These are phyloP conservation scores for Pygmarrhopalites habei DNA, from an alignment of 1,140 invertebrate species.

Conservation along the genomic window DNA sequence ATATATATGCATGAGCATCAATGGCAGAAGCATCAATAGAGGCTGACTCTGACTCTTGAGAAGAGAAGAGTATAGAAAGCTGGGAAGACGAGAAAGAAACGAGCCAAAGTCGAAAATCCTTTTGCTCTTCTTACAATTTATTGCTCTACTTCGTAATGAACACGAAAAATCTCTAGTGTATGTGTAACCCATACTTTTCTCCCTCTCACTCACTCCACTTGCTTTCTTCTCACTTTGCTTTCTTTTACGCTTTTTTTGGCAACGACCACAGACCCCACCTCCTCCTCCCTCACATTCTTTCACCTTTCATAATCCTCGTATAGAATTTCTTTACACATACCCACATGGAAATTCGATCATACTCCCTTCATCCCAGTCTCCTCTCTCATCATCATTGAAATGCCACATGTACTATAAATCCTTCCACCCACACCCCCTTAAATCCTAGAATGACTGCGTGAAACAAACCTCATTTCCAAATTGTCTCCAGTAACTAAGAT, in stretches of 20 bases:
- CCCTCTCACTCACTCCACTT: not conserved
- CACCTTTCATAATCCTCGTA: too few relatives aligned
- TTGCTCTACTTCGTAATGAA: slow-evolving; percentile 14
- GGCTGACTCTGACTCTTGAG: not conserved
- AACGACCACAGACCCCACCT: too few relatives aligned
- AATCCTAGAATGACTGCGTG: too few relatives aligned
- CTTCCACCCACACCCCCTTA: not conserved
- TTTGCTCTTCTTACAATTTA: slow-evolving; percentile 7
- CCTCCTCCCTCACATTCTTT: too few relatives aligned
- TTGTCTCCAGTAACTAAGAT: too few relatives aligned
- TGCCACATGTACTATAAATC: not conserved
- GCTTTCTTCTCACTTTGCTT: not conserved
- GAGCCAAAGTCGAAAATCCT: slow-evolving; percentile 12
- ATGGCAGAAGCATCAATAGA: too few relatives aligned
- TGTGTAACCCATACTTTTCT: slow-evolving; percentile 2
- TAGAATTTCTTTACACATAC: too few relatives aligned
- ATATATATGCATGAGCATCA: too few relatives aligned
- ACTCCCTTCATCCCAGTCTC: too few relatives aligned
- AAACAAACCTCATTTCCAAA: too few relatives aligned
- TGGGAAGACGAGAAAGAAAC: not conserved
- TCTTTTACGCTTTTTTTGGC: too few relatives aligned
- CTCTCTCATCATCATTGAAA: not conserved
- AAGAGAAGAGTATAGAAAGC: not conserved
- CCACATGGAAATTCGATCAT: too few relatives aligned
- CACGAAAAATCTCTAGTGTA: slow-evolving; percentile 4